phyloP scores from a whole-genome alignment of 2,888 invertebrate species.

The Cetonia aurata region DNA sequence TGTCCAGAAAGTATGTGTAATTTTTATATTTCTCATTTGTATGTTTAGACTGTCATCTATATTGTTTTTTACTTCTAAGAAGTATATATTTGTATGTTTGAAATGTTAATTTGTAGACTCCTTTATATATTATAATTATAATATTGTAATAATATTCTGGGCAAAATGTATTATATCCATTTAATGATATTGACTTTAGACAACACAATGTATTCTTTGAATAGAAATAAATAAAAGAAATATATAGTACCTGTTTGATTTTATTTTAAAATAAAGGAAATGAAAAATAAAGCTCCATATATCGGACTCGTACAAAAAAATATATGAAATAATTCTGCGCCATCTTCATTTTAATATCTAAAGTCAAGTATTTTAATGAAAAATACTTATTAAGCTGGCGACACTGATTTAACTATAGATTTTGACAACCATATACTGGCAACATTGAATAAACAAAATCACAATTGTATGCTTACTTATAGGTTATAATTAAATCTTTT shows the following conservation, averaged over 20 bases:
- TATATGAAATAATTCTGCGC: no score
- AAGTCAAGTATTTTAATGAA: no score
- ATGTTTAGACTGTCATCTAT: conserved; percentile 47
- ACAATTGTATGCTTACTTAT: no score
- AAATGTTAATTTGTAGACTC: conserved; percentile 53
- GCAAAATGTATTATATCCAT: conserved; percentile 63
- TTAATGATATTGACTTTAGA: conserved; percentile 67
- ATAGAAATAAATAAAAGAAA: conserved; percentile 65
- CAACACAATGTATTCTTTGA: conserved; percentile 68
- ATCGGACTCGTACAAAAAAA: no score
- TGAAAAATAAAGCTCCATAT: no score
- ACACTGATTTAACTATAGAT: no score
- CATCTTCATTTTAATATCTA: no score
- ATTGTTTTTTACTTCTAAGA: conserved; percentile 62
- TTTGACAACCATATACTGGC: no score
- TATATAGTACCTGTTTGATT: conserved; percentile 43
- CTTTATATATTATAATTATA: conserved; percentile 58
- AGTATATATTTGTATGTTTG: conserved; percentile 59
- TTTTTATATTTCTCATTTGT: conserved; percentile 45
- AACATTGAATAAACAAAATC: no score
- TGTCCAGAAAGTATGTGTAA: conserved; percentile 60
- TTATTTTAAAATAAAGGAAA: background rate
- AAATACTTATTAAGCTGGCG: no score
- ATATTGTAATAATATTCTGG: conserved; percentile 57
- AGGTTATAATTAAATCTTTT: no score